Percentiles rank a stretch among this genome's conserved stretches.
These are phyloP conservation scores for Ondatra zibethicus DNA, from an alignment of 2,113 vertebrate species.

Conservation along the genomic window DNA sequence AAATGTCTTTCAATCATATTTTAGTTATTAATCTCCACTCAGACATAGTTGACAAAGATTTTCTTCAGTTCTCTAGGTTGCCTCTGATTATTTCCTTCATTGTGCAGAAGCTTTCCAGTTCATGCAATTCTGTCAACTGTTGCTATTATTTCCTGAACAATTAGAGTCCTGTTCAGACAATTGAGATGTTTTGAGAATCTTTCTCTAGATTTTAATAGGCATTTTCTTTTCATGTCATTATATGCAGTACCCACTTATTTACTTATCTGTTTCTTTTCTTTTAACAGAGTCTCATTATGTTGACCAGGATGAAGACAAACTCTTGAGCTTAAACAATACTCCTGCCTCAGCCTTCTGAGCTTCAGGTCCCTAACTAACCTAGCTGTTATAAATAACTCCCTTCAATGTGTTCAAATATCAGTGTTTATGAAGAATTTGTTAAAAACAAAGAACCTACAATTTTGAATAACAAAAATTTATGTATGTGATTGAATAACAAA, in stretches of 20 bases:
- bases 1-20: not conserved
- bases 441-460: not conserved
- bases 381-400: not conserved
- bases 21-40: not conserved
- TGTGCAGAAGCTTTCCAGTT: not conserved
- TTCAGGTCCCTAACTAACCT: not conserved
- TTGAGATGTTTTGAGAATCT: not conserved
- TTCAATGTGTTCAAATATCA: not conserved
- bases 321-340: not conserved
- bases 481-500: not conserved
- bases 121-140: not conserved
- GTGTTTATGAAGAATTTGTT: not conserved
- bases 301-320: not conserved
- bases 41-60: not conserved
- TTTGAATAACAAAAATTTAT: not conserved
- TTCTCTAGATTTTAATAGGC: not conserved
- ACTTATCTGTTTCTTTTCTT: not conserved
- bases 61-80: not conserved
- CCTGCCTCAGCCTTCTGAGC: no score
- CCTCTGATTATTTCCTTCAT: not conserved
- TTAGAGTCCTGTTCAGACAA: not conserved
- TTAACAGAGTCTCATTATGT: not conserved
- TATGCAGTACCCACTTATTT: not conserved
- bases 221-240: not conserved
- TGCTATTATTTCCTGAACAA: not conserved